Evolutionary conservation across 2,797 vertebrate genomes (phyloP), one percentile per base, ranked within the genome.

Genomic region (Sebastes glaucus): DNA sequence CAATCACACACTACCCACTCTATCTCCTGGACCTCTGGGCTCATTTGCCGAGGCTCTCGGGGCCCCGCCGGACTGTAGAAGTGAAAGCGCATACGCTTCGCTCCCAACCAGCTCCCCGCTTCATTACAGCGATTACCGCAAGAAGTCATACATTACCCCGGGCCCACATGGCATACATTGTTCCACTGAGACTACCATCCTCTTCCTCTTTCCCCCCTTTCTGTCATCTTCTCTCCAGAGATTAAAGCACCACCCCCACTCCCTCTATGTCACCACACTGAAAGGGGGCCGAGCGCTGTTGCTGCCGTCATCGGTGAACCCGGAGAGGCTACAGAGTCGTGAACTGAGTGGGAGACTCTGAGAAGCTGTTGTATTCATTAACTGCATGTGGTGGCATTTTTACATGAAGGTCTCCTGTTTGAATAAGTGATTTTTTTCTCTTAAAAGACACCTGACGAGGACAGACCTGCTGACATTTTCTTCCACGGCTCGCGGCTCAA

Each of bases 41-140:
- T 91, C 84, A 88, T 91, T 93, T 91, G 72, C 85, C 0, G 71
- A 55, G 59, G 70, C 85, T 80, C 77, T 66, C 60, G 1, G 69
- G 77, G 74, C 81, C 74, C 28, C 30, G 2, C 38, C 64, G 76
- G 60, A 42, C 81, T 25, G 73, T 6, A 64, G 69, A n/a, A 55
- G 0, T 27, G 60, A 70, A 52, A 30, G 60, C 23, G 9, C 49
- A 20, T 61, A 53, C 1, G 4, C 60, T 52, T 57, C 68, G 30
- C 46, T 65, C 62, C 74, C 28, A 27, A 74, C 73, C 81, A 64
- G 30, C 74, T 70, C 65, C 55, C 33, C 33, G 76, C 88, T 84
- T 90, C 89, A 89, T 92, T 86, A 90, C 4, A 74, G 74, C 32
- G n/a, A 87, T 91, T 82, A 87, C 81, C 35, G 20, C 67, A 14